Evolutionary conservation across 1,140 invertebrate species (phyloP).

Genomic region (Drosophila jambulina): DNA sequence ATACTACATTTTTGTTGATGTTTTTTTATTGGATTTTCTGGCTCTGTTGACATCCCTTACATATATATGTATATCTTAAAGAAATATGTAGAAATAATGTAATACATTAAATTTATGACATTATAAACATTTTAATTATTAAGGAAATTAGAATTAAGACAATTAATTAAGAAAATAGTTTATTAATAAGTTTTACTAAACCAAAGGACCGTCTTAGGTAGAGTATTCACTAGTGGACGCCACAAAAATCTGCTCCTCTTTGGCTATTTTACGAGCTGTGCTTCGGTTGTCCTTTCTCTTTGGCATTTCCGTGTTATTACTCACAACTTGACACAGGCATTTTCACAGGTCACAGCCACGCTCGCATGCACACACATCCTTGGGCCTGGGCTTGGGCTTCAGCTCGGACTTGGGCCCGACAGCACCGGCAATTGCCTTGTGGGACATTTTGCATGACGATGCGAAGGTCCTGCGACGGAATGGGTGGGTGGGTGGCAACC

Average conservation of each 20-base stretch:
- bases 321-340: constrained; percentile 78
- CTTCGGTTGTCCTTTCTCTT: constrained; percentile 49
- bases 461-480: constrained; percentile 13
- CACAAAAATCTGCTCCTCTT: not conserved
- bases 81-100: too few species aligned
- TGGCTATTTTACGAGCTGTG: constrained; percentile 63
- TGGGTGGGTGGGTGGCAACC: constrained; percentile 35
- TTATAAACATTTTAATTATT: not conserved
- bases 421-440: constrained; percentile 69
- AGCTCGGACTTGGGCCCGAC: not conserved
- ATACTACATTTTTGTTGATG: too few species aligned
- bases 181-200: not conserved
- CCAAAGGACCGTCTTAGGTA: not conserved
- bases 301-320: constrained; percentile 77
- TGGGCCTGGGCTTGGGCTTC: not conserved
- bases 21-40: too few species aligned
- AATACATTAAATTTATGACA: not conserved
- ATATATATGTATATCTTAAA: too few species aligned
- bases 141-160: not conserved
- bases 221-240: constrained; percentile 32
- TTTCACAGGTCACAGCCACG: constrained; percentile 62
- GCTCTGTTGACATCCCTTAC: too few species aligned
- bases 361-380: constrained; percentile 13
- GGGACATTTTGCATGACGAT: constrained; percentile 70
- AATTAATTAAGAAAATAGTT: not conserved